Evolutionary conservation across 2,113 vertebrate species (phyloP), one percentile per base, ranked within the genome.

Genomic region (Trogon surrucura): DNA sequence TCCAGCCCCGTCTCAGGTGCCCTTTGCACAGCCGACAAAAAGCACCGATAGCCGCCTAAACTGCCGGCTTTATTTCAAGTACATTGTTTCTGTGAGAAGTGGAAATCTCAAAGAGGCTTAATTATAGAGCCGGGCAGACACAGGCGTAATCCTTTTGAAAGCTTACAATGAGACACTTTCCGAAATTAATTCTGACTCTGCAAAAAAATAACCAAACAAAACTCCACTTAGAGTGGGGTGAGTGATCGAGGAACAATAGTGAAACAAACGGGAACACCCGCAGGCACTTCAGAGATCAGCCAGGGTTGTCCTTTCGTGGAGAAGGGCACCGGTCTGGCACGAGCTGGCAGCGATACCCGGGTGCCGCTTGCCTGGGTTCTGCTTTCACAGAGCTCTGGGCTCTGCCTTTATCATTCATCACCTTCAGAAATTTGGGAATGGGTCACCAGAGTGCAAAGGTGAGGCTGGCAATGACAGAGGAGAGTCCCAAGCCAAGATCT

Each of bases 31-130:
- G 45, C 45, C 2, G 4, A 61, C 51, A 64, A 64, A 72, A 36
- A 4, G 12, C 61, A 30, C 74, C 25, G 62, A 16, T 48, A 88
- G 62, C 70, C 60, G 34, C 53, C 66, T 50, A 20, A 77, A 88
- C 54, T 29, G 29, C 26, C 13, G 7, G 65, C 87, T 94, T 85
- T 53, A 50, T 82, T 91, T 61, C 93, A 91, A 82, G 88, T 19
- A 29, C 90, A 83, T 80, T 90, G 82, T 83, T 96, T 88, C 88
- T 91, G 64, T 71, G 88, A 56, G 38, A 82, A 91, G 58, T 77
- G 51, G 81, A 94, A 95, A 88, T 78, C 89, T 97, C 89, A 80
- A 7, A 94, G 81, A 91, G 51, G 62, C 91, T 89, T 85, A 94
- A 94, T 95, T 93, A 93, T 47, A 95, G 91, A 90, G 88, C 93